Evolutionary conservation across 2,888 invertebrate genomes (phyloP), one percentile per base, ranked within the genome.

Genomic region (Melipona beecheii): DNA sequence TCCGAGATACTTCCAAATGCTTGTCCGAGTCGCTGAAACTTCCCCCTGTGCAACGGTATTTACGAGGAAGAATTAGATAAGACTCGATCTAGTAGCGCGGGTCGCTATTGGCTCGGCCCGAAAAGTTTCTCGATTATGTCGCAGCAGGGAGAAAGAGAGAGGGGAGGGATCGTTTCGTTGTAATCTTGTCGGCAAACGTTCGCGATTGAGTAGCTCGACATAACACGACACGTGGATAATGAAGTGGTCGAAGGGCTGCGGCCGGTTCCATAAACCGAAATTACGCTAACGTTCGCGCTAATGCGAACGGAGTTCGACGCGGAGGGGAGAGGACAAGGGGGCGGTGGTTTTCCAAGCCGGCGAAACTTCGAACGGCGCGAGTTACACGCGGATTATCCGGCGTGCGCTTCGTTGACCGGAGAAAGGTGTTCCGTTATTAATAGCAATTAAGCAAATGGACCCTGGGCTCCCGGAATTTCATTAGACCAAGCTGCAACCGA

Each of bases 141-240:
- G 60, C 60, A 27, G 71, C 49, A 43, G 43, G 43, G 31, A 31
- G 83, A 4, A 1, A 27, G 27, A 27, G 27, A 27, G 27, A 1
- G 1, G 27, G 27, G 27, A 1, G n/a, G 81, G 83, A 84, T 79
- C 80, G 77, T 79, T 73, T 71, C 77, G 79, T 82, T 69, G 86
- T 88, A 90, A 89, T 89, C 90, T 85, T 66, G 83, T 85, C 85
- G 86, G 81, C 89, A 83, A 89, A 89, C 89, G 90, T 82, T 70
- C n/a, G 78, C 87, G 73, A 90, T 85, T 88, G 86, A 89, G 86
- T 85, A 79, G 81, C 77, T 71, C 73, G 81, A 82, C 86, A 89
- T 85, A 83, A 81, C 75, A 66, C 27, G 73, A 65, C 60, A 65
- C 60, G 74, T 43, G 84, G 82, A 85, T 90, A 90, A 89, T 90